phyloP scores from a whole-genome alignment of 1,140 invertebrate species.

The Drosophila littoralis region DNA sequence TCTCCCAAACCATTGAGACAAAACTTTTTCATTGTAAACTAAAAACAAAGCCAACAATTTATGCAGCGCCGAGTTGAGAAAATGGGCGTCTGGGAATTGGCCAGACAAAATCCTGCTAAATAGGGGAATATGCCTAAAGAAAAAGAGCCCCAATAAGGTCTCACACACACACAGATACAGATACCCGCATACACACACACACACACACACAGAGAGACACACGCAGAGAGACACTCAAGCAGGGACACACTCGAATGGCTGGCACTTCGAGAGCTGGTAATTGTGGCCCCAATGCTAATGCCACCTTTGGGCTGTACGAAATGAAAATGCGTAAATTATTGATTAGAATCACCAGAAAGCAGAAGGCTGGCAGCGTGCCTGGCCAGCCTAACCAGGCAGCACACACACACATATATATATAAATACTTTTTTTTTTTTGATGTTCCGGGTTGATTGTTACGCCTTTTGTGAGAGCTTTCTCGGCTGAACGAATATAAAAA shows the following conservation, averaged over 20 bases:
- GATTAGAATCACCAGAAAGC: constrained; percentile 75
- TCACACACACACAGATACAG: constrained; percentile 18
- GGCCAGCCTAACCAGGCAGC: constrained; percentile 43
- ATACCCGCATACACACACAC: constrained; percentile 10
- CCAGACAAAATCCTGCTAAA: constrained; percentile 21
- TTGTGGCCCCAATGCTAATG: constrained; percentile 75
- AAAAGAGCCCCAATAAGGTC: constrained; percentile 25
- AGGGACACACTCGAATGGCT: constrained; percentile 68
- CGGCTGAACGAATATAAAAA: constrained; percentile 52
- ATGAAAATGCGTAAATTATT: constrained; percentile 83
- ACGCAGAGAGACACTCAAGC: constrained; percentile 31
- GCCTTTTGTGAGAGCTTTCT: constrained; percentile 56
- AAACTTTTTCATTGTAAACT: constrained; percentile 53
- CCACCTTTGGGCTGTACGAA: constrained; percentile 68
- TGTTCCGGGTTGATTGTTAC: constrained; percentile 63
- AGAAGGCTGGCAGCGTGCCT: constrained; percentile 30
- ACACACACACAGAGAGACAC: constrained; percentile 17
- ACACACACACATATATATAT: constrained; percentile 24
- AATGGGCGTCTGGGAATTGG: constrained; percentile 63
- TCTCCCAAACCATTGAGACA: constrained; percentile 23
- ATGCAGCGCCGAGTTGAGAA: constrained; percentile 70
- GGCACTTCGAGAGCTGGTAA: constrained; percentile 70
- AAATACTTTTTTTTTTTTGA: constrained; percentile 58
- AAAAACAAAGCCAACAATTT: constrained; percentile 56
- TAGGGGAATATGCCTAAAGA: constrained; percentile 14